Base-by-base conservation (phyloP, 2,797 vertebrate species). In the Onychomys leucogaster region DNA sequence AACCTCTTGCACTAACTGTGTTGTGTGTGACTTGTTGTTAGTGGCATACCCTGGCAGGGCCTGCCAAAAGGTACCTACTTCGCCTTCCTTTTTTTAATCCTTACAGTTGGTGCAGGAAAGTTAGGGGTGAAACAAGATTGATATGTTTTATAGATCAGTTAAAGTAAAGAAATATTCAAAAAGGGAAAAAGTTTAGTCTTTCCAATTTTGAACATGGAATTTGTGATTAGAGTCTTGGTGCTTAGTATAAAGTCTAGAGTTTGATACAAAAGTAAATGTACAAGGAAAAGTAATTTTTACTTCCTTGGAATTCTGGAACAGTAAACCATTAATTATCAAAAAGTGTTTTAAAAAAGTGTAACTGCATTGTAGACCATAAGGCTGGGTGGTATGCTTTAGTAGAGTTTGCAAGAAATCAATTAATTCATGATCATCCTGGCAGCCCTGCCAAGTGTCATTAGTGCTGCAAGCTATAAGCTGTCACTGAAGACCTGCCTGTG, bases 321-420 rank as follows among this genome's bases (percentile, higher is more conserved):
- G 87, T 63, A 94, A 87, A 77, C 17, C n/a, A 71, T 37, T 57
- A 94, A 59, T 90, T 25, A 75, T 92, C 17, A 37, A 52, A 52
- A 71, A 41, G 43, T 83, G 25, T 69, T 90, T 89, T 89, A n/a
- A 94, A 94, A 89, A 91, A n/a, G n/a, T 87, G 46, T 52, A 90
- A 63, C 49, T 92, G 61, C 16, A 13, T 29, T 78, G 49, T 71
- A 43, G 43, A 89, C 57, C 23, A 80, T 85, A 27, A 71, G 43
- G 78, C 5, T 82, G 43, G n/a, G 61, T 85, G 65, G 43, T 89
- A 67, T 77, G 43, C 78, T 94, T 76, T 59, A 78, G 43, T 41
- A n/a, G 63, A 63, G 19, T 67, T 95, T 84, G 87, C 75, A 75
- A 29, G 59, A 85, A 92, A 69, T 91, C 94, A 77, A 76, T 96